Evolutionary conservation across 2,113 vertebrate species (phyloP), one percentile per base, ranked within the genome.

Genomic region (Ellobius talpinus): DNA sequence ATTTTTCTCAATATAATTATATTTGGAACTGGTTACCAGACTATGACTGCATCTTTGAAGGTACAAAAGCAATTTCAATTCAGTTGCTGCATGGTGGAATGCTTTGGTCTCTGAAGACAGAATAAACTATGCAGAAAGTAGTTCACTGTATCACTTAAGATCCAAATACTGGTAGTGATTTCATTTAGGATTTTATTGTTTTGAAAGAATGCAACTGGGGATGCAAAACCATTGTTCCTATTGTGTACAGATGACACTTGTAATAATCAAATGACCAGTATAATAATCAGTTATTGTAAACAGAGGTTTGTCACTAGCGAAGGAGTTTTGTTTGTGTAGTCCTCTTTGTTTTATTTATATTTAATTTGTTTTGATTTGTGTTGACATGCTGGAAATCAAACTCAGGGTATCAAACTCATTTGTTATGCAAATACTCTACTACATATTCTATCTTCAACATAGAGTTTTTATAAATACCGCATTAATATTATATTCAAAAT

Each of bases 1-100:
- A 74, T 39, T 85, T 95, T 93, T 92, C 70, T 52, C 12, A 95
- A 95, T 78, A 63, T 70, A 96, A 94, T 47, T 92, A 33, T 68
- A 36, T 3, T 93, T 95, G 4, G 58, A 97, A 91, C 55, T 36
- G 39, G 4, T 84, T 93, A 79, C 82, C 81, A 92, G 84, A 94
- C 65, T 65, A 50, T 65, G 33, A 3, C 31, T 94, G n/a, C 50
- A 26, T 76, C 94, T 72, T 91, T 63, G 68, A 93, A 96, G 26
- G 11, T 45, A 50, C 24, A 90, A 93, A 97, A 76, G 9, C 14
- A 66, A 73, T 45, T 79, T 76, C 42, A 88, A 73, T 66, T 92
- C 21, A 87, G 52, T 72, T 70, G n/a, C 1, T 29, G 68, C 2
- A 0, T 7, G 65, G 16, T 13, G 2, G 33, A 87, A 1, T 36